phyloP scores from a whole-genome alignment of 2,113 vertebrate species.

The Emydocephalus ijimae region DNA sequence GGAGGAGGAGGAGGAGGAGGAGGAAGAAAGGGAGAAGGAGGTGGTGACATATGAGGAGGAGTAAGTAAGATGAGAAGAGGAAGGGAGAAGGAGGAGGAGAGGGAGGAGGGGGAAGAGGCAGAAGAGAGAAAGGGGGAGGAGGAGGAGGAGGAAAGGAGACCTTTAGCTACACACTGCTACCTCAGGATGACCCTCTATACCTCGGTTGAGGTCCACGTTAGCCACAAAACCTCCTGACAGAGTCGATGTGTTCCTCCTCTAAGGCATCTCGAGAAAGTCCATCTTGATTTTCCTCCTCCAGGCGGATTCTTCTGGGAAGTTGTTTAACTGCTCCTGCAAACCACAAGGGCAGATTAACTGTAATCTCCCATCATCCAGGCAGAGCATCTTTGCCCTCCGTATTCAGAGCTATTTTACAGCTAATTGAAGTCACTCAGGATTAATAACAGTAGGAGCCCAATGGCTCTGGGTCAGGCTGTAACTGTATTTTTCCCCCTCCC shows the following conservation, averaged over 20 bases:
- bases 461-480: neutral
- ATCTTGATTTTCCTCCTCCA: neutral
- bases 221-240: neutral
- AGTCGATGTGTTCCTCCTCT: neutral
- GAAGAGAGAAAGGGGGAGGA: too few relatives aligned
- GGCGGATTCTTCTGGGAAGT: neutral
- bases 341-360: neutral
- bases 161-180: neutral
- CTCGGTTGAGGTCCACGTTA: neutral
- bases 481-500: neutral
- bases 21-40: rapidly evolving
- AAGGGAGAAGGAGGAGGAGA: too few relatives aligned
- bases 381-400: neutral
- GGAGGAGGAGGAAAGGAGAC: neutral
- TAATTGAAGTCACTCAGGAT: neutral
- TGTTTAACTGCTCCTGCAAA: neutral
- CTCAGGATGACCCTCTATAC: neutral
- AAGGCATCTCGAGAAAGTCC: neutral
- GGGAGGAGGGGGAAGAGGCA: too few relatives aligned
- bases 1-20: rapidly evolving
- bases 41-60: too few relatives aligned
- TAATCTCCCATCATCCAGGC: neutral
- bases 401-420: neutral
- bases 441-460: neutral
- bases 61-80: too few relatives aligned